Percentiles rank a stretch among this genome's conserved stretches.
These are phyloP conservation scores for Rhabditophanes sp. DNA, from an alignment of 2,888 invertebrate genomes.

Conservation along the genomic window DNA sequence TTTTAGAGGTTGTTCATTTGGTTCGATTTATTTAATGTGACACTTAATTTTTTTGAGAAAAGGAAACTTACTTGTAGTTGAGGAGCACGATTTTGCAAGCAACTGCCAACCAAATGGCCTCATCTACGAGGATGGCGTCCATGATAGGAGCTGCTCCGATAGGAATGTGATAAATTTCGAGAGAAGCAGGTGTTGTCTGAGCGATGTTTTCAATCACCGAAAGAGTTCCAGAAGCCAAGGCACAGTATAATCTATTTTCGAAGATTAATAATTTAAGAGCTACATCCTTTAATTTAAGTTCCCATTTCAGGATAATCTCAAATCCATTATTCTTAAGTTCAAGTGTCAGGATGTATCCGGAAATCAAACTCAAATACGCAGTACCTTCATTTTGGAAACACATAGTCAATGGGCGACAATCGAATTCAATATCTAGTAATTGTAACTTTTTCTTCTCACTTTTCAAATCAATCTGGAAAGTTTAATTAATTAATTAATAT, in stretches of 20 bases:
- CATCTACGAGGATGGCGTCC: slow-evolving; percentile 43
- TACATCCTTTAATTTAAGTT: slow-evolving; percentile 47
- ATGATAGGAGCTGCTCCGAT: slow-evolving; percentile 49
- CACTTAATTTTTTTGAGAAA: slow-evolving; percentile 1
- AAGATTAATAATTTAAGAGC: slow-evolving; percentile 46
- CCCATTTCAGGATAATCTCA: slow-evolving; percentile 39
- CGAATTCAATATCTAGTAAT: slow-evolving; percentile 44
- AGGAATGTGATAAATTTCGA: slow-evolving; percentile 48
- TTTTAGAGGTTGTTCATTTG: slow-evolving; percentile 1
- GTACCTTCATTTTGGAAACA: slow-evolving; percentile 44
- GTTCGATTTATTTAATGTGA: too few relatives aligned
- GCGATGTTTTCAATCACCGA: slow-evolving; percentile 46
- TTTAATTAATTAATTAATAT: too few relatives aligned
- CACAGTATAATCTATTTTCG: slow-evolving; percentile 46
- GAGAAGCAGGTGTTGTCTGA: slow-evolving; percentile 28
- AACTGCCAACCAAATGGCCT: slow-evolving; percentile 48
- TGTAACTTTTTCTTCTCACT: too few relatives aligned
- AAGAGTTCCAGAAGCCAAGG: slow-evolving; percentile 49
- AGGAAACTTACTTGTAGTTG: slow-evolving; percentile 45
- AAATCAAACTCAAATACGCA: slow-evolving; percentile 47
- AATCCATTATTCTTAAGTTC: slow-evolving; percentile 17
- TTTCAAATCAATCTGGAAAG: too few relatives aligned
- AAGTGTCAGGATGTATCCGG: slow-evolving; percentile 46
- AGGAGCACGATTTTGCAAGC: slow-evolving; percentile 49
- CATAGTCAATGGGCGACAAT: slow-evolving; percentile 48